These are phyloP conservation scores for Lamellibrachia satsuma DNA, from an alignment of 2,888 invertebrate species.

Conservation along the genomic window DNA sequence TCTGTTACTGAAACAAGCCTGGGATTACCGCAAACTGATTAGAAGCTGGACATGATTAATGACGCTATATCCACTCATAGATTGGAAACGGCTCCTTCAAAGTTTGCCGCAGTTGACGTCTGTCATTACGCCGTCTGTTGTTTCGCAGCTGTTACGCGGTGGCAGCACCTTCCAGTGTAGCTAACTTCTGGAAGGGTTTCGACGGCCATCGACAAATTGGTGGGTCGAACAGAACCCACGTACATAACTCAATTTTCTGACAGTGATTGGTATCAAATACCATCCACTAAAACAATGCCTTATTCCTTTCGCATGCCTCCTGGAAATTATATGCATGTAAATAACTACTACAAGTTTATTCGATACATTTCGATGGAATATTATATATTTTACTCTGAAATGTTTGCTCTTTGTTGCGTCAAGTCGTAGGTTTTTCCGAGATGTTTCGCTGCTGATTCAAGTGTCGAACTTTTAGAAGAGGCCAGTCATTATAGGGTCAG, in stretches of 20 bases:
- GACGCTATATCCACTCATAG: neutral
- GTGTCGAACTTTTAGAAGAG: neutral
- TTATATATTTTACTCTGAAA: neutral
- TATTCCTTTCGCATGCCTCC: neutral
- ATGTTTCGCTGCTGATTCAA: neutral
- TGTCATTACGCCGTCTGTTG: neutral
- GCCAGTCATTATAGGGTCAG: neutral
- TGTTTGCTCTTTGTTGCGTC: neutral
- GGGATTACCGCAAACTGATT: neutral
- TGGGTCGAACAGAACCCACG: neutral
- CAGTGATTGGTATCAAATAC: neutral
- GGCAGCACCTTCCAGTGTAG: neutral
- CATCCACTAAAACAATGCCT: neutral
- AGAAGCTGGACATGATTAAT: conserved; percentile 6
- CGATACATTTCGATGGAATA: neutral
- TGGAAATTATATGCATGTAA: neutral
- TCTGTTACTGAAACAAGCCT: neutral
- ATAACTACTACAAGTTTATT: neutral
- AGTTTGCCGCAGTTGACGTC: neutral
- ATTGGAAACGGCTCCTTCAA: neutral
- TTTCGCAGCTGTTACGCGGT: neutral
- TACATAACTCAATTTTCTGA: neutral
- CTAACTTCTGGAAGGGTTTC: neutral
- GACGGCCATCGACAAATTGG: neutral
- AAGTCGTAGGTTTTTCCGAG: neutral